Evolutionary conservation across 1,140 invertebrate species (phyloP), one percentile per base, ranked within the genome.

Genomic region (Adelges cooleyi): DNA sequence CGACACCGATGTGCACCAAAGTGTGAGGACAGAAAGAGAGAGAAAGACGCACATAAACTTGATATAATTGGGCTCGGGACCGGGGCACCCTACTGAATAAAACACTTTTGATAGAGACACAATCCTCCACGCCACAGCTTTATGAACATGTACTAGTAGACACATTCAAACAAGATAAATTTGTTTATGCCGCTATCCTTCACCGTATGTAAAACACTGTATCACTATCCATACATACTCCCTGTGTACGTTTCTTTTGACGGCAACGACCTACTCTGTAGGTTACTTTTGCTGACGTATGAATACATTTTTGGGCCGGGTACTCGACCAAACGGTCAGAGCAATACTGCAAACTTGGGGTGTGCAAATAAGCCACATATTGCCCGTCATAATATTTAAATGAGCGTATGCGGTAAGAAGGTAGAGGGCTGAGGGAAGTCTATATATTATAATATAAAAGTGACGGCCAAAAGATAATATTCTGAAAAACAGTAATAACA

Each of bases 21-120:
- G 29, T 33, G 29, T 33, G 11, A 33, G 29, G 29, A 33, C 29
- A 33, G 5, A 33, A 33, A 33, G 5, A 33, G 29, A 33, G 5
- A 22, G 29, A 29, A 27, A 29, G 25, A 40, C 50, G 15, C 6
- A 36, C 36, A n/a, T 11, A 18, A n/a, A 54, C 52, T 54, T 9
- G 52, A 54, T 33, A 20, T 54, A 54, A 54, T 54, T 54, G 52
- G 36, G 38, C 38, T 11, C 52, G 6, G 33, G 52, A 18, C 4
- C 4, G 10, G 27, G 13, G 46, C 29, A 17, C 51, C n/a, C 13
- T 1, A 11, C 18, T 18, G 9, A 53, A 53, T 53, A 53, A 38
- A 38, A 53, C 33, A 53, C 27, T 38, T 36, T 38, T 53, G 33
- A 53, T 38, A 33, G 29, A 33, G n/a, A n/a, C n/a, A n/a, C n/a